Evolutionary conservation across 2,888 invertebrate genomes (phyloP).

Genomic region (Dorcus hopei): DNA sequence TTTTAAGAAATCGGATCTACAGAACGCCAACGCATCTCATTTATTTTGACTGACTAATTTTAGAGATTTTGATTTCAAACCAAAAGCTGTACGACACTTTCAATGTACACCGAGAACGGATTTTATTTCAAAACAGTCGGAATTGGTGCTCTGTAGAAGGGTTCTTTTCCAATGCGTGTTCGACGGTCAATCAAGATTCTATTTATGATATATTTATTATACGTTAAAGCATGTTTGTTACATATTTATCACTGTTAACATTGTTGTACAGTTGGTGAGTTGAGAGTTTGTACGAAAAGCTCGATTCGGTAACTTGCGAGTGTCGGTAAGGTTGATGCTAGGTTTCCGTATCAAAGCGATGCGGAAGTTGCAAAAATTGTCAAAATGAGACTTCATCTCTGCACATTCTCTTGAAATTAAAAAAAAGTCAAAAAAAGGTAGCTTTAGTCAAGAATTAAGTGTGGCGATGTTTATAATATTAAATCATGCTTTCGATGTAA

Average conservation of each 20-base stretch:
- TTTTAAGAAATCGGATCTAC: conserved; percentile 19
- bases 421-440: conserved; percentile 16
- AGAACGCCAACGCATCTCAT: conserved; percentile 4
- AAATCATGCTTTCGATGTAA: conserved; percentile 26
- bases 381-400: background rate
- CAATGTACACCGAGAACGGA: too few species aligned
- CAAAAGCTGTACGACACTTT: too few species aligned
- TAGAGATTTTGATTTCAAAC: too few species aligned
- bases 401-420: background rate
- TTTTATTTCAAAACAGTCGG: conserved; percentile 15
- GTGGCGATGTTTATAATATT: conserved; percentile 32
- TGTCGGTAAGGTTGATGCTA: background rate
- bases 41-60: background rate
- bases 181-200: conserved; percentile 5
- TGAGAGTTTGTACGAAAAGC: background rate
- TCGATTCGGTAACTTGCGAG: background rate
- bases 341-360: too few species aligned
- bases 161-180: background rate
- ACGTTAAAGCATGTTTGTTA: conserved; percentile 47
- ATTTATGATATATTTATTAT: conserved; percentile 32
- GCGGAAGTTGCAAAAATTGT: too few species aligned
- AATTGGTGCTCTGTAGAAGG: conserved; percentile 42
- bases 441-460: conserved; percentile 31
- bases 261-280: conserved; percentile 39
- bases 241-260: conserved; percentile 47